Evolutionary conservation across 2,113 vertebrate species (phyloP).

Genomic region (Anguilla rostrata): DNA sequence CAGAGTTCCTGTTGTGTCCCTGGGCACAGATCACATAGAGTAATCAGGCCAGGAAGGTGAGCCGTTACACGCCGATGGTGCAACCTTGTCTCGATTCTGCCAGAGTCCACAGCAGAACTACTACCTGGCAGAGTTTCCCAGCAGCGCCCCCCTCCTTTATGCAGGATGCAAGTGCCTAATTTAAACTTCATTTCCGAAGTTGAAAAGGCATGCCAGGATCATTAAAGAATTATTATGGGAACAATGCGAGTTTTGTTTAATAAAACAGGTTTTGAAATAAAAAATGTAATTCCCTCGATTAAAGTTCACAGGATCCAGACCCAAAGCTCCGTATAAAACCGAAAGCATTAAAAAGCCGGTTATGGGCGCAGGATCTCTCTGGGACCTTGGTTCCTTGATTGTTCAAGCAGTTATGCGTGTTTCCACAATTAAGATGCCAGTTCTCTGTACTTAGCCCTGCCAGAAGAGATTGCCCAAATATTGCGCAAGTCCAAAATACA

Average conservation of each 20-base stretch:
- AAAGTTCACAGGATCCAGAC: conserved; percentile 32
- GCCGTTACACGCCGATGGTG: not conserved
- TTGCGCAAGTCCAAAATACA: conserved; percentile 33
- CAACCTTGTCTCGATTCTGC: not conserved
- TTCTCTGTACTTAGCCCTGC: conserved; percentile 22
- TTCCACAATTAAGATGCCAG: conserved; percentile 43
- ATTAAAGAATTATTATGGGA: conserved; percentile 46
- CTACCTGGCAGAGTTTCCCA: not conserved
- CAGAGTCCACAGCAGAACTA: not conserved
- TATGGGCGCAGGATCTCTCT: conserved; percentile 36
- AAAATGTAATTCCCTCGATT: conserved; percentile 22
- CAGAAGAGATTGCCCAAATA: conserved; percentile 49
- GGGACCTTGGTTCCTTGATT: conserved; percentile 34
- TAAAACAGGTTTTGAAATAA: conserved; percentile 14
- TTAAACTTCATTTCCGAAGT: conserved; percentile 17
- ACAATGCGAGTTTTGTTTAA: conserved; percentile 37
- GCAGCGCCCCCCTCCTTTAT: not conserved
- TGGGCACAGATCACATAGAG: not conserved
- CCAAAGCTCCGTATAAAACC: conserved; percentile 38
- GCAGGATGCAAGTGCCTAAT: not conserved
- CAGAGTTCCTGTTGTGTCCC: not conserved
- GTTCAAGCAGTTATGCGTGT: conserved; percentile 46
- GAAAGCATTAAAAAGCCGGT: conserved; percentile 42
- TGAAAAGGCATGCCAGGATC: conserved; percentile 20
- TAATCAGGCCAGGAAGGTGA: not conserved